These are phyloP conservation scores for Monopterus albus DNA, from an alignment of 2,113 vertebrate species.

Conservation along the genomic window DNA sequence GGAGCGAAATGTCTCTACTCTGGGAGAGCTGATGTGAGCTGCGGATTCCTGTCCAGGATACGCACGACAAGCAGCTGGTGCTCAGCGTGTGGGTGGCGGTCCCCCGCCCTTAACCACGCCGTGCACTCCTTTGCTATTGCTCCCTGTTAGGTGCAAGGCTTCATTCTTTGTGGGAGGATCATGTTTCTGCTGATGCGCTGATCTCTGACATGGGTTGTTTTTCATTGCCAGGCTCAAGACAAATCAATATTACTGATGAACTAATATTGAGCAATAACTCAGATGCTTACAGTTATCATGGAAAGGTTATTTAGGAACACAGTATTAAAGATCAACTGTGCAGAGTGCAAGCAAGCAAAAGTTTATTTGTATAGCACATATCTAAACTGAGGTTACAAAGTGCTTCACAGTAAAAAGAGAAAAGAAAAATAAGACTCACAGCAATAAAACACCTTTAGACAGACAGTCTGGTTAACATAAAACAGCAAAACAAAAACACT, in stretches of 20 bases:
- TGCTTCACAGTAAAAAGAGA: too few relatives aligned
- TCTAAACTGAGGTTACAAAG: too few relatives aligned
- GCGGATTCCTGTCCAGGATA: constrained; percentile 27
- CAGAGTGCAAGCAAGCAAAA: neutral
- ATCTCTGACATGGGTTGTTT: constrained; percentile 60
- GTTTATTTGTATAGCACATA: too few relatives aligned
- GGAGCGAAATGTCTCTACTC: neutral
- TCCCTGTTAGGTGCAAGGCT: too few relatives aligned
- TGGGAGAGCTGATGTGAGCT: neutral
- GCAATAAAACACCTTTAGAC: too few relatives aligned
- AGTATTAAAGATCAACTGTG: neutral
- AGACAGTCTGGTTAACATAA: too few relatives aligned
- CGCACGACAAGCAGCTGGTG: constrained; percentile 41
- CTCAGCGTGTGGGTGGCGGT: constrained; percentile 56
- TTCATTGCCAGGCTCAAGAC: constrained; percentile 42
- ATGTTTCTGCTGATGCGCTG: constrained; percentile 61
- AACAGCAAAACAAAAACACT: too few relatives aligned
- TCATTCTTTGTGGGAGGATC: constrained; percentile 46
- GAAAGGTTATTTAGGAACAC: neutral
- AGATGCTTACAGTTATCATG: neutral
- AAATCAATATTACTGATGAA: neutral
- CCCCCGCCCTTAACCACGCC: constrained; percentile 10
- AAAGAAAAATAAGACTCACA: too few relatives aligned
- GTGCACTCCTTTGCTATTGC: too few relatives aligned
- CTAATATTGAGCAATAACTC: neutral